Conservation (phyloP, 2,797 vertebrate genomes). For the Emys orbicularis region DNA sequence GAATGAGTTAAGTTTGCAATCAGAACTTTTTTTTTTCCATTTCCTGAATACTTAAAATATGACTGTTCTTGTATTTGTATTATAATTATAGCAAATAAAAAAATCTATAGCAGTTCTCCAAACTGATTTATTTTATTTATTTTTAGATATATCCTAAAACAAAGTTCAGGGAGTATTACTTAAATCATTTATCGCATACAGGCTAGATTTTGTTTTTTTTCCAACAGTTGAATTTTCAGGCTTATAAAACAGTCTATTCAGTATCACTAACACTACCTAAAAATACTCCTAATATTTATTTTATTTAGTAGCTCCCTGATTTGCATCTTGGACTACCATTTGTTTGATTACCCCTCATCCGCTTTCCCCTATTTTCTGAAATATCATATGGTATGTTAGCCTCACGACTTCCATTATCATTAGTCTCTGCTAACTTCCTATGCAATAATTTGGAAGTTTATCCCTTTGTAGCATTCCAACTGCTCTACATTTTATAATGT, state of each 20-base stretch:
- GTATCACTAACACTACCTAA: not conserved
- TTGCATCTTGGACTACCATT: not conserved
- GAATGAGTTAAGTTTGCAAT: not conserved
- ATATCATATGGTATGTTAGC: not conserved
- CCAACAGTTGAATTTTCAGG: not conserved
- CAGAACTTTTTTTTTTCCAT: not conserved
- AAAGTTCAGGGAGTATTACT: not conserved
- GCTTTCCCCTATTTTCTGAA: not conserved
- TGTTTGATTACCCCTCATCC: not conserved
- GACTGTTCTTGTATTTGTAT: not conserved
- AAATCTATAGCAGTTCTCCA: not conserved
- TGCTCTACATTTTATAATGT: not conserved
- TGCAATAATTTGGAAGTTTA: not conserved
- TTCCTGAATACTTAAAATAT: not conserved
- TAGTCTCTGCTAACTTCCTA: not conserved
- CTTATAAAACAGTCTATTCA: not conserved
- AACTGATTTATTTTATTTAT: not conserved
- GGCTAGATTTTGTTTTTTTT: not conserved
- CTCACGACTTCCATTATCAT: not conserved
- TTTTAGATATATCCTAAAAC: not conserved
- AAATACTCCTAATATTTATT: not conserved
- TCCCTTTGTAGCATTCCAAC: not conserved
- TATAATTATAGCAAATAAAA: accelerated
- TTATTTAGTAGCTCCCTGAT: not conserved
- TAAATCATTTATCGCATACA: not conserved